phyloP scores from a whole-genome alignment of 2,888 invertebrate species.

The Metacarcinus magister region DNA sequence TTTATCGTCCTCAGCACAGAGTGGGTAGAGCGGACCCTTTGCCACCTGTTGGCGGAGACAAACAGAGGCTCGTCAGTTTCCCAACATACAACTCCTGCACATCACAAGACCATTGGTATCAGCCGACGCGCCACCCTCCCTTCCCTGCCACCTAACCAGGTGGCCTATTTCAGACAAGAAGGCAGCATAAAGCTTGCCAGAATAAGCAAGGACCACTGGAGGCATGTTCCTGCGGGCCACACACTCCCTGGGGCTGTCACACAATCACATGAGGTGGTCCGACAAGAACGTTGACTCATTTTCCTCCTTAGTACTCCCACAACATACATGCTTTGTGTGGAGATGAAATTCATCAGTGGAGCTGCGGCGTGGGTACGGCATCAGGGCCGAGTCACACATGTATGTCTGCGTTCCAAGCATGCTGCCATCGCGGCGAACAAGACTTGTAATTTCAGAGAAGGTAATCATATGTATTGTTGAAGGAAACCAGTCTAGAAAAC shows the following conservation, averaged over 20 bases:
- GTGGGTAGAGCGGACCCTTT: neutral
- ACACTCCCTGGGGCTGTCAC: neutral
- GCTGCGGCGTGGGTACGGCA: neutral
- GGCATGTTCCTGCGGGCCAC: neutral
- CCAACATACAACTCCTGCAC: neutral
- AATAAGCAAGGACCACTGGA: neutral
- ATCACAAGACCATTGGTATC: neutral
- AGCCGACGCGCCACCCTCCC: neutral
- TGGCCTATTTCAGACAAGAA: neutral
- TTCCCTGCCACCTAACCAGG: too few species aligned
- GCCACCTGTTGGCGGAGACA: neutral
- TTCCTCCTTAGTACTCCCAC: neutral
- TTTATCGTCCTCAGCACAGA: neutral
- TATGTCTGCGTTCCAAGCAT: too few species aligned
- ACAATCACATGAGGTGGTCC: neutral
- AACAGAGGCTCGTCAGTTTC: neutral
- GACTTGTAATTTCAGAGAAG: too few species aligned
- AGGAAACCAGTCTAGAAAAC: too few species aligned
- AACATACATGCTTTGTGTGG: neutral
- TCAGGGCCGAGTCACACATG: neutral
- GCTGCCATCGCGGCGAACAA: too few species aligned
- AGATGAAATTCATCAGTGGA: neutral
- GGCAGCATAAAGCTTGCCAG: neutral
- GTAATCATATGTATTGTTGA: too few species aligned
- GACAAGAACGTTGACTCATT: neutral